Evolutionary conservation across 2,888 invertebrate genomes (phyloP).

Genomic region (Petrolisthes manimaculis): DNA sequence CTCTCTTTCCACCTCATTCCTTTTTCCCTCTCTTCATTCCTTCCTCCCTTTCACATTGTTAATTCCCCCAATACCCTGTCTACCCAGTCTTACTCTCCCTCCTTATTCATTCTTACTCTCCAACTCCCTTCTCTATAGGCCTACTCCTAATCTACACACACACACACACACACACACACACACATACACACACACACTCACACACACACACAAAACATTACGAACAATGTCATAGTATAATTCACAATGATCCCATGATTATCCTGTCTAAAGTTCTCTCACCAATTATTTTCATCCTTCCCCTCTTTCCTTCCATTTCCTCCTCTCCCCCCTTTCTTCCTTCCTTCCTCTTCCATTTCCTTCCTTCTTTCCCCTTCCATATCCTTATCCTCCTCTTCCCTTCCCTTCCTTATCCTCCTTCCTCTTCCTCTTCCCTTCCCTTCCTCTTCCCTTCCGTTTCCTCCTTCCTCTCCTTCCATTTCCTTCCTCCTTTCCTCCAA

Average conservation of each 20-base stretch:
- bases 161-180: too few relatives aligned
- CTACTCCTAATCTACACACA: too few relatives aligned
- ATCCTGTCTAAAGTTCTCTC: too few relatives aligned
- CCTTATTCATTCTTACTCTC: neutral
- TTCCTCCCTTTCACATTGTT: neutral
- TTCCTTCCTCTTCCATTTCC: too few relatives aligned
- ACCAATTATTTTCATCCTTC: too few relatives aligned
- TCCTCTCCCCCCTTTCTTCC: too few relatives aligned
- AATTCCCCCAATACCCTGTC: neutral
- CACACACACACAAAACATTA: too few relatives aligned
- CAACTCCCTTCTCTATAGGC: too few relatives aligned
- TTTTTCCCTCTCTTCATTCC: slow-evolving; percentile 11
- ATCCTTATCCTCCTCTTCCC: neutral
- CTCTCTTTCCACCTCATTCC: neutral
- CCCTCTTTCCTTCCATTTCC: neutral
- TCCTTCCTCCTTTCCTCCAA: too few relatives aligned
- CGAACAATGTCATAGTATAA: too few relatives aligned
- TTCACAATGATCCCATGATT: too few relatives aligned
- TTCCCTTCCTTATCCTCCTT: neutral
- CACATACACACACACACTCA: too few relatives aligned
- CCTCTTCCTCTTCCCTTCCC: neutral
- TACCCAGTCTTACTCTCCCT: neutral
- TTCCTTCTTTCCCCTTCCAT: neutral
- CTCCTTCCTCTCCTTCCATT: neutral
- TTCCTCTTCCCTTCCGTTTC: neutral